Evolutionary conservation across 1,140 invertebrate genomes (phyloP).

Genomic region (Ceratina japonica): DNA sequence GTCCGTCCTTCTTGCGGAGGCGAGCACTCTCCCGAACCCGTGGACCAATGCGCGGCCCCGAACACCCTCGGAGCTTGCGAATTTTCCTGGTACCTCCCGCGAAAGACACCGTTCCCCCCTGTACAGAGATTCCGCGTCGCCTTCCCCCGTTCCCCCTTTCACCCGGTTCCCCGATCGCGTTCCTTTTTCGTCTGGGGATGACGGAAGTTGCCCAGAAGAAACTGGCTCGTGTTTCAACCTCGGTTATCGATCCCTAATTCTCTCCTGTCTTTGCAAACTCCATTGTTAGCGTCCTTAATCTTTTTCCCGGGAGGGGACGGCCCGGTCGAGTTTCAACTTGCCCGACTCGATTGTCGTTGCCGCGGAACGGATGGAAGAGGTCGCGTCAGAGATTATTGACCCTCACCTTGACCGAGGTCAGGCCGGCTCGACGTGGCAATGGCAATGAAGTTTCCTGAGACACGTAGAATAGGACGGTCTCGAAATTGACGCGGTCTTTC

Average conservation of each 20-base stretch:
- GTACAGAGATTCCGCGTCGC: not conserved
- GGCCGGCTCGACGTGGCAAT: not conserved
- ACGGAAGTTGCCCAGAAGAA: conserved; percentile 38
- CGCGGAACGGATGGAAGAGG: not conserved
- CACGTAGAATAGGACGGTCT: not conserved
- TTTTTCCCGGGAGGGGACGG: not conserved
- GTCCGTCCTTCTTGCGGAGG: conserved; percentile 62
- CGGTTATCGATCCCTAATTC: conserved; percentile 23
- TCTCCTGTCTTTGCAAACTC: not conserved
- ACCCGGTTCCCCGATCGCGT: too few species aligned
- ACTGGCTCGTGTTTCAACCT: conserved; percentile 43
- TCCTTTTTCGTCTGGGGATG: conserved; percentile 13
- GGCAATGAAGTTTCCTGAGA: not conserved
- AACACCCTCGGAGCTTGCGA: conserved; percentile 57
- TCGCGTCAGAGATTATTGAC: not conserved
- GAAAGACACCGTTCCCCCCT: not conserved
- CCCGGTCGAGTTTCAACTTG: not conserved
- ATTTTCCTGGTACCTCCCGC: conserved; percentile 53
- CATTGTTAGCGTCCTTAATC: not conserved
- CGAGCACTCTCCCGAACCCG: conserved; percentile 58
- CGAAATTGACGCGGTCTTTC: conserved; percentile 25
- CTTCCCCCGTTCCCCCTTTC: not conserved
- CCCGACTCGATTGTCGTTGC: too few species aligned
- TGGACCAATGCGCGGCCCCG: conserved; percentile 55
- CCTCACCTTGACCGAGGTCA: not conserved